Base-by-base conservation (phyloP, 2,888 invertebrate species). In the Diachrysia chrysitis region DNA sequence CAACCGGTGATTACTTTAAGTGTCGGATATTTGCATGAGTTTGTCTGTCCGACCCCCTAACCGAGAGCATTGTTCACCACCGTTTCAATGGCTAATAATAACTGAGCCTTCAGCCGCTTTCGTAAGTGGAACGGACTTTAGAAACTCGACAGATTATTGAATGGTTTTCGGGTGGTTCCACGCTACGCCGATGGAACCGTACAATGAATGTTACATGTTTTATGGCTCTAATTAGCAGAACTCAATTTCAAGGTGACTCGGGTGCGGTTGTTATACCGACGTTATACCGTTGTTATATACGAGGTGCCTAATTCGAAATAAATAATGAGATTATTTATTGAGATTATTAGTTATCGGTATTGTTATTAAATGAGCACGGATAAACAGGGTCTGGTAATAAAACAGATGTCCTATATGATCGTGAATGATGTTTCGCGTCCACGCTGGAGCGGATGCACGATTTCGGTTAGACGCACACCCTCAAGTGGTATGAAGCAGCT, bases 61-160 rank as follows among this genome's bases (percentile, higher is more conserved):
- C 90, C 84, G 84, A 83, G 83, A 80, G 89, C 88, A 93, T 94
- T 94, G 94, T 94, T 90, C 92, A 85, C 87, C 81, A 82, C 73
- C 83, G 87, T 91, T 63, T 92, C 89, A 93, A 94, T 93, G 87
- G 92, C 86, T 88, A 89, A 91, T 91, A 92, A 91, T 87, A 85
- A 87, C 79, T 83, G 81, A 88, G 87, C 88, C 89, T 89, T 89
- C 89, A 85, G 89, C 84, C 77, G 79, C 85, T 93, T 92, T 93
- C 90, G 92, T 87, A 94, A 93, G 88, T 92, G 83, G 90, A 88
- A 92, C 93, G 86, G 83, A 87, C 85, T 90, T 89, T 89, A 87
- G 89, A 91, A 89, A 92, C 87, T 87, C 71, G 25, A 75, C 76
- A 73, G 82, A 84, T 83, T 87, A 77, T 58, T 71, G 87, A 84